Evolutionary conservation across 2,113 vertebrate species (phyloP), one percentile per base, ranked within the genome.

Genomic region (Corydoras sp.): DNA sequence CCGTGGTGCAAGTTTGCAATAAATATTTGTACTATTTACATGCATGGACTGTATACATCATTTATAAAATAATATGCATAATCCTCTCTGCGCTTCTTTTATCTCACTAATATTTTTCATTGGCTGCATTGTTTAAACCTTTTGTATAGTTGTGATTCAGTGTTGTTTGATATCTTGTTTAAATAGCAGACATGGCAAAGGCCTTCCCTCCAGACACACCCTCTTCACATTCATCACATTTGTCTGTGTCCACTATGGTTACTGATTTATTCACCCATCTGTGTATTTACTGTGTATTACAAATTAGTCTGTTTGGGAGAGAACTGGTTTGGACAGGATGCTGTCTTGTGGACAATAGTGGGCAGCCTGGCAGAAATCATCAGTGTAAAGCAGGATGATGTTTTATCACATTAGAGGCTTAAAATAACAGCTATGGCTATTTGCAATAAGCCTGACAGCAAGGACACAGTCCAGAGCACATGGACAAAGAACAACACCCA

Each of bases 371-470:
- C 60, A 51, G 55, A 74, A 68, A 55, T 48, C 32, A 68, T 68
- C 51, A 69, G 67, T 12, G 64, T 59, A 56, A 59, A 69, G 58
- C 62, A 14, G 49, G 61, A 74, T 54, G 50, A 61, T 61, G 35
- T 55, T 60, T 67, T 63, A 80, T 77, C 69, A 69, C 69, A 69
- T 80, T 72, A 77, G 58, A 60, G 13, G 49, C 64, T 75, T 68
- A 77, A 79, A 72, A 77, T 77, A 77, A 69, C 65, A 77, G 51
- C 53, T 53, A 12, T 9, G 10, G 18, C 43, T 35, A 64, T 58
- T 49, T 58, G 58, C 62, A 60, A 74, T 43, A 74, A 72, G 58
- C 29, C 54, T 61, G 48, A 59, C 63, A 65, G 72, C 70, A 68
- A 64, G 61, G 67, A 72, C 35, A 31, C 35, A 31, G 63, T n/a